Conservation (phyloP, 92 coral and sea anemone species). For the Porites cylindrica region DNA sequence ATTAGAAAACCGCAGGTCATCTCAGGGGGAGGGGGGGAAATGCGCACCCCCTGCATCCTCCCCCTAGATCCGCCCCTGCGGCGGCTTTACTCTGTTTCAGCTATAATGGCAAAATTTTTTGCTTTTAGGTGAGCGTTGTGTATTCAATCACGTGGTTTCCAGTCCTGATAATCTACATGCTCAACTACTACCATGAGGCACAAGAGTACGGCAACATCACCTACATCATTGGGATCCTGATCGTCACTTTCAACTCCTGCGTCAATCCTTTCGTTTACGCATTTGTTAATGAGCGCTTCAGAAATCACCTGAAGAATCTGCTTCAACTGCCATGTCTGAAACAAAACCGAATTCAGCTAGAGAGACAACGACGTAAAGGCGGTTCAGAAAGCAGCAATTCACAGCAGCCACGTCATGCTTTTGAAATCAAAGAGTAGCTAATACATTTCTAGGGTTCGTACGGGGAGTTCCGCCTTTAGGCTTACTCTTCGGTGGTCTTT, state of each 20-base stretch:
- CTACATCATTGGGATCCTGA: constrained; percentile 48
- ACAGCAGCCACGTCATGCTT: constrained; percentile 19
- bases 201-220: constrained; percentile 62
- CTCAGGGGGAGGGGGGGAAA: too few species aligned
- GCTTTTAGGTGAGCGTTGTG: constrained; percentile 42
- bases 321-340: constrained; percentile 27
- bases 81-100: too few species aligned
- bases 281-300: constrained; percentile 71
- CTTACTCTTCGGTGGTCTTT: not conserved
- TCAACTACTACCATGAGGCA: constrained; percentile 38
- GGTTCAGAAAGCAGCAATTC: constrained; percentile 34
- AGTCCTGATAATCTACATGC: constrained; percentile 63
- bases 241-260: constrained; percentile 64
- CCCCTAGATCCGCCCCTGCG: too few species aligned
- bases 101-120: not conserved
- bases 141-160: constrained; percentile 70
- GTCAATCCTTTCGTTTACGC: constrained; percentile 72
- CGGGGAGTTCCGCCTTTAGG: not conserved
- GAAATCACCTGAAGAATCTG: constrained; percentile 37
- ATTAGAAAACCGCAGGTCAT: too few species aligned
- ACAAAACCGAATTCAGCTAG: constrained; percentile 35
- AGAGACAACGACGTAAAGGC: not conserved
- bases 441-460: not conserved
- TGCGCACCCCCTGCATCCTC: too few species aligned
- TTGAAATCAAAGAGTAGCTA: not conserved